Evolutionary conservation across 2,113 vertebrate species (phyloP).

Genomic region (Nettapus auritus): DNA sequence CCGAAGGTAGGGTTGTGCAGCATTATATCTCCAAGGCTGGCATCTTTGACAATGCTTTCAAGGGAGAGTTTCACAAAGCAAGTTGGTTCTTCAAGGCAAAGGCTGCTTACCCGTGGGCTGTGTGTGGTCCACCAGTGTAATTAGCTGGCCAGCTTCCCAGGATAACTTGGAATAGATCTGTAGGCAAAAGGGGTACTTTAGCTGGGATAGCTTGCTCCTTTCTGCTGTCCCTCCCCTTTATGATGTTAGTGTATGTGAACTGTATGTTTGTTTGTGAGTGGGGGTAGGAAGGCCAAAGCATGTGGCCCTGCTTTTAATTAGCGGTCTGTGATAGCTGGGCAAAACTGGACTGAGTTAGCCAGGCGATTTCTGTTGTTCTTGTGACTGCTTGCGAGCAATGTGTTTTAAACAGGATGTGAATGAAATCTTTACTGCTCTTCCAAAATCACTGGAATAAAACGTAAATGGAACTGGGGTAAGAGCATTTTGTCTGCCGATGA

Average conservation of each 20-base stretch:
- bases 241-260: not conserved
- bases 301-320: not conserved
- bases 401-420: not conserved
- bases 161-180: not conserved
- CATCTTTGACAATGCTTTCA: not conserved
- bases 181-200: not conserved
- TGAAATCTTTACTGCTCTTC: not conserved
- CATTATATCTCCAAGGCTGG: slow-evolving; percentile 14
- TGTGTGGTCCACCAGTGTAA: slow-evolving; percentile 44
- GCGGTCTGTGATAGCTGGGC: not conserved
- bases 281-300: not conserved
- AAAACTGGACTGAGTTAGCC: not conserved
- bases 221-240: not conserved
- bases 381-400: not conserved
- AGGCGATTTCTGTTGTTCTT: not conserved
- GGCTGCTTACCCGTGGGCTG: not conserved
- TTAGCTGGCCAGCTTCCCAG: slow-evolving; percentile 5
- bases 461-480: not conserved
- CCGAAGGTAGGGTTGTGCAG: not conserved
- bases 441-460: not conserved
- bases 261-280: not conserved
- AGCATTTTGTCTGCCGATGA: not conserved
- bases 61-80: not conserved
- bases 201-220: not conserved
- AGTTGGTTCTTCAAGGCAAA: slow-evolving; percentile 3